Percentiles rank a stretch among this genome's conserved stretches.
phyloP scores from a whole-genome alignment of 2,888 invertebrate genomes.

The Therioaphis trifolii region DNA sequence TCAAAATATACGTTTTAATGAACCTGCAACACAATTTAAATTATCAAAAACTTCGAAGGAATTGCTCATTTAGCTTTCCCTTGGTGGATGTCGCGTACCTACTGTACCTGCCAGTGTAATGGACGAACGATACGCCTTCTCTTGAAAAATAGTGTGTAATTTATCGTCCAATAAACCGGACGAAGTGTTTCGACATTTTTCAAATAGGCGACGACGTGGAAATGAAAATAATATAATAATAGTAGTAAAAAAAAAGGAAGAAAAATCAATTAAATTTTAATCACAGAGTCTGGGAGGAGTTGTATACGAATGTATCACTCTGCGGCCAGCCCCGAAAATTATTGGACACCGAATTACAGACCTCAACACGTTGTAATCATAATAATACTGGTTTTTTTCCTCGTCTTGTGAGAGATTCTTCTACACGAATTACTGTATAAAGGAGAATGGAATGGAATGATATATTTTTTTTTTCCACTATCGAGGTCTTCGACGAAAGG shows the following conservation, averaged over 20 bases:
- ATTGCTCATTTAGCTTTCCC: not conserved
- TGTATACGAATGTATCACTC: constrained; percentile 44
- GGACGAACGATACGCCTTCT: constrained; percentile 40
- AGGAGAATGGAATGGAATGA: constrained; percentile 60
- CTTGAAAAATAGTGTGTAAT: constrained; percentile 48
- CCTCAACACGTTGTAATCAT: constrained; percentile 60
- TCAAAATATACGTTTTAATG: constrained; percentile 15
- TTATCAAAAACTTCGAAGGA: not conserved
- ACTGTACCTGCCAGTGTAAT: constrained; percentile 13
- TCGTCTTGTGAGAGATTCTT: constrained; percentile 43
- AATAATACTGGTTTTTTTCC: constrained; percentile 57
- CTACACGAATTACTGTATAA: constrained; percentile 40
- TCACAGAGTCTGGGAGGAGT: constrained; percentile 53
- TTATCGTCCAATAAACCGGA: constrained; percentile 55
- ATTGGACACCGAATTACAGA: constrained; percentile 57
- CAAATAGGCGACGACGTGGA: constrained; percentile 42
- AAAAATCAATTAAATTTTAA: constrained; percentile 62
- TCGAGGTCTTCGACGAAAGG: constrained; percentile 55
- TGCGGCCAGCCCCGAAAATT: constrained; percentile 46
- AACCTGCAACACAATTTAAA: not conserved
- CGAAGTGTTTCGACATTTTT: constrained; percentile 55
- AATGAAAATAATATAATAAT: constrained; percentile 39
- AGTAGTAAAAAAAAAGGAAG: constrained; percentile 36
- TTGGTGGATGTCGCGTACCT: not conserved
- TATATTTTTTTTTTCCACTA: constrained; percentile 46